phyloP scores from a whole-genome alignment of 2,888 invertebrate species.

The Syrista parreyssii region DNA sequence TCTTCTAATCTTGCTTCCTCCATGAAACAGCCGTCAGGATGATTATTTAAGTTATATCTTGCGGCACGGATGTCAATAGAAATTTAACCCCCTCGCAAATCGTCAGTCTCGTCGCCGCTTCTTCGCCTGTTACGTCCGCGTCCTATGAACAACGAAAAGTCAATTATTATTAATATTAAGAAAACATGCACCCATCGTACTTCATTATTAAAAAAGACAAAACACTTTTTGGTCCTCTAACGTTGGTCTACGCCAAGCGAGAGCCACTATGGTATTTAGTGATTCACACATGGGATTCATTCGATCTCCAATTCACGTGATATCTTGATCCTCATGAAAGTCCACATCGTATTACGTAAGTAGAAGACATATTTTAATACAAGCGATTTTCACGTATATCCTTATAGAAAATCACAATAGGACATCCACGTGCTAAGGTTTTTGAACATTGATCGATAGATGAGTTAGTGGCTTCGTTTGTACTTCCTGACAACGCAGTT shows the following conservation, averaged over 20 bases:
- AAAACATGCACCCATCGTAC: neutral
- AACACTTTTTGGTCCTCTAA: neutral
- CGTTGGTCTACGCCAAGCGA: neutral
- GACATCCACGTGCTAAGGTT: neutral
- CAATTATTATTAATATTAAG: neutral
- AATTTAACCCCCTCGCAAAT: constrained; percentile 49
- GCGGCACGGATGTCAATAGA: neutral
- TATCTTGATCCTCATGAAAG: neutral
- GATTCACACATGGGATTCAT: neutral
- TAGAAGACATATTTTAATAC: neutral
- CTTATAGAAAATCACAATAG: neutral
- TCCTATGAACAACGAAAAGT: constrained; percentile 46
- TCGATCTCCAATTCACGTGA: neutral
- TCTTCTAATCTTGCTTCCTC: neutral
- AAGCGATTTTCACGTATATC: neutral
- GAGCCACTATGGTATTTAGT: neutral
- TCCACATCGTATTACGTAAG: neutral
- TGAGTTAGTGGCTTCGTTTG: neutral
- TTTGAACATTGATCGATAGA: neutral
- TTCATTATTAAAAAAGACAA: neutral
- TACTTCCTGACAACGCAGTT: neutral
- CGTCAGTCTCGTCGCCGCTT: constrained; percentile 52
- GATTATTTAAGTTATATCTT: neutral
- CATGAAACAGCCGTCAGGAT: neutral
- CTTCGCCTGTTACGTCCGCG: constrained; percentile 56